These are phyloP conservation scores for Decapterus maruadsi DNA, from an alignment of 2,797 vertebrate species.

Conservation along the genomic window DNA sequence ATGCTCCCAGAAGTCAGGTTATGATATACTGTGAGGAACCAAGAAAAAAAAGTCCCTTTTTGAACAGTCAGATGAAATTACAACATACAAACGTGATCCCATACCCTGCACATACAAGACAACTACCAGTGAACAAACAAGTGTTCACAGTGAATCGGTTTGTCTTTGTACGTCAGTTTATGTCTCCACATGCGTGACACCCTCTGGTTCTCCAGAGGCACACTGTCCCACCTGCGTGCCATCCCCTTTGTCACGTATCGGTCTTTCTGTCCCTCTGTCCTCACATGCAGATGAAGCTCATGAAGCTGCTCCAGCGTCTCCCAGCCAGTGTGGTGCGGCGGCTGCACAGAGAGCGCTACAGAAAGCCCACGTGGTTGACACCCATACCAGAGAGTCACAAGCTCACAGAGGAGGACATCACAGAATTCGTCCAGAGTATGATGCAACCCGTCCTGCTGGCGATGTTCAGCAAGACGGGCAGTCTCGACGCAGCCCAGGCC, in stretches of 20 bases:
- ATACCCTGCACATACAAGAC: not conserved
- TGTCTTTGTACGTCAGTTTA: constrained; percentile 46
- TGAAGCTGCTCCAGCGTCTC: constrained; percentile 96
- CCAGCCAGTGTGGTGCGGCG: constrained; percentile 93
- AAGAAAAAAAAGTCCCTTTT: not conserved
- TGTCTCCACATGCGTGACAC: constrained; percentile 34
- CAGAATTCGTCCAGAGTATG: constrained; percentile 94
- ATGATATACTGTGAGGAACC: not conserved
- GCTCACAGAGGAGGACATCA: constrained; percentile 95
- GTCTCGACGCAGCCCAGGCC: constrained; percentile 96
- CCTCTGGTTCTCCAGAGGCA: constrained; percentile 24
- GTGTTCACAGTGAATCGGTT: constrained; percentile 35
- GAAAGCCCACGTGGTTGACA: constrained; percentile 93
- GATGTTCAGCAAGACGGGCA: constrained; percentile 99
- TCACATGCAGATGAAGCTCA: constrained; percentile 92
- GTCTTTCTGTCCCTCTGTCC: constrained; percentile 54
- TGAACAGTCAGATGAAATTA: not conserved
- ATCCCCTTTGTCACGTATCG: constrained; percentile 49
- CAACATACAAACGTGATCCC: not conserved
- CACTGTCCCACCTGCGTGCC: constrained; percentile 27
- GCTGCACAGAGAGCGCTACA: constrained; percentile 95
- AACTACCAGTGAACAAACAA: constrained; percentile 8
- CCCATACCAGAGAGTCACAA: constrained; percentile 94
- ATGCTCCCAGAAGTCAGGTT: not conserved
- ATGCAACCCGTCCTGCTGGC: constrained; percentile 97